Evolutionary conservation across 2,888 invertebrate species (phyloP), one percentile per base, ranked within the genome.

Genomic region (Oxytorus armatus): DNA sequence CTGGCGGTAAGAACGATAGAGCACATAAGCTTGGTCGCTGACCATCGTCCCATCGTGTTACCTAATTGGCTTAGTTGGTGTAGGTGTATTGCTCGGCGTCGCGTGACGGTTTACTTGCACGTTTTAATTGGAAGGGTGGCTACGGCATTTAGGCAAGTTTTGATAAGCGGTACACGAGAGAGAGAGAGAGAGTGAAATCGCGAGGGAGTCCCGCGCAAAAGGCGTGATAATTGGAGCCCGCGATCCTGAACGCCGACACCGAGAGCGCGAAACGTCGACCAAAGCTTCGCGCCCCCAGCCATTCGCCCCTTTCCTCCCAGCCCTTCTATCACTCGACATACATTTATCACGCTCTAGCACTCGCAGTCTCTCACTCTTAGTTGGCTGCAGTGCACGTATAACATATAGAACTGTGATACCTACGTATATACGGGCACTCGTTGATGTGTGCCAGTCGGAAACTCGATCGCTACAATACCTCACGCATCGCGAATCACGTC

Each of bases 121-220:
- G 86, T 88, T 88, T 87, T 87, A 88, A 88, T 87, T 87, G 86
- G 83, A 81, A 83, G 85, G 83, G 85, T 85, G 83, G 85, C 79
- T 73, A 84, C 82, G 81, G 83, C 86, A 83, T 86, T 87, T 87
- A 86, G 85, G 83, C 82, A 85, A 86, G 85, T 87, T 87, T 87
- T 85, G 85, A 88, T 86, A 87, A 87, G 86, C 85, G 82, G 82
- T 66, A 66, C 51, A 61, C n/a, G n/a, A n/a, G n/a, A n/a, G n/a
- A n/a, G n/a, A n/a, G 5, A 23, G 44, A 51, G 65, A 18, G 68
- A 44, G 11, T n/a, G 14, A 44, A 36, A 33, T 57, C 57, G 57
- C 63, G 68, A 47, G 68, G 78, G 82, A 83, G 76, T 73, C 82
- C n/a, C 63, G 77, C 78, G 80, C 82, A 82, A 83, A 84, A 85